Percentiles rank a stretch among this genome's conserved stretches.
These are phyloP conservation scores for Chouioia cunea DNA, from an alignment of 2,888 invertebrate species.

Conservation along the genomic window DNA sequence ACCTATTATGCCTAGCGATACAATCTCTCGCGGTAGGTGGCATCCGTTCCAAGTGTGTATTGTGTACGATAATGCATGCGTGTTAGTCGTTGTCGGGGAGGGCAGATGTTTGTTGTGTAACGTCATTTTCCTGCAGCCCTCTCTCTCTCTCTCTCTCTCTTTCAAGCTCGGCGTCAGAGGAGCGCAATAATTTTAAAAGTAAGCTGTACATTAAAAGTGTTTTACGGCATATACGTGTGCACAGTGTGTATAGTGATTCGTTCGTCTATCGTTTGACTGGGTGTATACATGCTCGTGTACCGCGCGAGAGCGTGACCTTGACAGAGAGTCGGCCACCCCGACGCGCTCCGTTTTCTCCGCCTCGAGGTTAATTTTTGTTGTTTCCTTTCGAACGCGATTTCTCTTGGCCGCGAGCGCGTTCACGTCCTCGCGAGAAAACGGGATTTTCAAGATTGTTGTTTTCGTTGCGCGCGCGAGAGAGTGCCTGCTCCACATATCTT, in stretches of 20 bases:
- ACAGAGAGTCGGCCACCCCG: background rate
- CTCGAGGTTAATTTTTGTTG: constrained; percentile 27
- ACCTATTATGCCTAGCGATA: too few relatives aligned
- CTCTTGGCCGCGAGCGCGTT: background rate
- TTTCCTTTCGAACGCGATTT: background rate
- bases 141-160: background rate
- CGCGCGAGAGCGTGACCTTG: constrained; percentile 1
- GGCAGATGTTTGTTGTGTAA: constrained; percentile 38
- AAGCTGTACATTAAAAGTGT: constrained; percentile 3
- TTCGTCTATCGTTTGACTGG: background rate
- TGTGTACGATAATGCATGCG: too few relatives aligned
- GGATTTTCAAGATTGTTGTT: too few relatives aligned
- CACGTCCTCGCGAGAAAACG: too few relatives aligned
- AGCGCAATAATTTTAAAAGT: background rate
- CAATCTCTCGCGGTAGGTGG: too few relatives aligned
- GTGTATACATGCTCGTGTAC: background rate
- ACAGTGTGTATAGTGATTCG: background rate
- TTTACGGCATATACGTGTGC: background rate
- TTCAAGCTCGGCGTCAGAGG: background rate
- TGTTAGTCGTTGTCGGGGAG: background rate
- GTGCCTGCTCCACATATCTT: background rate
- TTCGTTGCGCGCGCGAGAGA: background rate
- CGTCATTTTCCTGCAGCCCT: constrained; percentile 24
- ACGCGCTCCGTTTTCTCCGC: constrained; percentile 6
- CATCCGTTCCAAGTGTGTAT: too few relatives aligned